Evolutionary conservation across 2,113 vertebrate genomes (phyloP), one percentile per base, ranked within the genome.

Genomic region (Notothenia coriiceps): DNA sequence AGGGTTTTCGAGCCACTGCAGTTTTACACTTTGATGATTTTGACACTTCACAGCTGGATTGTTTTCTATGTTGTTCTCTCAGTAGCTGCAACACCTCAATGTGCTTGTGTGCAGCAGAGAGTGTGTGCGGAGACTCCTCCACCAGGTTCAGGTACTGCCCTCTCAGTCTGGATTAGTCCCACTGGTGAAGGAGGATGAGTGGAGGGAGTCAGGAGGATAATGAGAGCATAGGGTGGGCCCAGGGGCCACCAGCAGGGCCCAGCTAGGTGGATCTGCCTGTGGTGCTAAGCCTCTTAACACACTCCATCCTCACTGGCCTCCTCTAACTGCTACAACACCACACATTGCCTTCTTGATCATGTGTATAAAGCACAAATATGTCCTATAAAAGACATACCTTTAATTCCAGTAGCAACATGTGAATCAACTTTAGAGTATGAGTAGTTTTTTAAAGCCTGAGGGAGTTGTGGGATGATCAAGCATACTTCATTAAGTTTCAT

Each of bases 261-360:
- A 82, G 88, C 80, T 85, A 92, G 90, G 82, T 90, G 90, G 75
- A 86, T 84, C 84, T 70, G 61, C 67, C 67, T 75, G 73, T 83
- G 74, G 74, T 70, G 83, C 61, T 90, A 90, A 94, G 84, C 86
- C 85, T 89, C 88, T 91, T 93, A 88, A 88, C 84, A 84, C 81
- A 70, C 65, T 78, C 67, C 63, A 73, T 62, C 76, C 79, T 85
- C 83, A 78, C 52, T 80, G 79, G 70, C 61, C 59, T 84, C 51
- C 57, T 69, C 70, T 70, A 67, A 85, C 60, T 64, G 65, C 49
- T 74, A 22, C 20, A 77, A 74, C 54, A 68, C 75, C 60, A 70
- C 43, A 82, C 44, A 40, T 49, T 73, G 46, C 54, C 75, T 82
- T 71, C 29, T 33, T 51, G 50, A 61, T 69, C 76, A n/a, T 33